Conservation (phyloP, 2,113 vertebrate genomes). For the Ovis canadensis region DNA sequence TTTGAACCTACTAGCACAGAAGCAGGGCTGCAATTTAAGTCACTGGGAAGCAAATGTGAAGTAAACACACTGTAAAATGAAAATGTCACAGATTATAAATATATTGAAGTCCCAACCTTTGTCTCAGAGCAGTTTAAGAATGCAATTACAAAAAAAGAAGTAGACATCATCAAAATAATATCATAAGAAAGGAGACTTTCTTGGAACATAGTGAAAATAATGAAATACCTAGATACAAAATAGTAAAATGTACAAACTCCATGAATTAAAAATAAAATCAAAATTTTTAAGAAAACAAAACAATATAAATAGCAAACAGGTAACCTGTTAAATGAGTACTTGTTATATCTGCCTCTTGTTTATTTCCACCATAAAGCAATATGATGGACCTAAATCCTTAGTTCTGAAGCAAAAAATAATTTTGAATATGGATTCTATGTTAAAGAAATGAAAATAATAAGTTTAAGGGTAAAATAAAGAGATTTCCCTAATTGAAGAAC, state of each 20-base stretch:
- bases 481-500: not conserved
- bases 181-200: not conserved
- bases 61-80: not conserved
- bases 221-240: not conserved
- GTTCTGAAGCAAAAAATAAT: not conserved
- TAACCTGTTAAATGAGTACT: not conserved
- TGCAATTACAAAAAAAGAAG: not conserved
- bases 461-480: not conserved
- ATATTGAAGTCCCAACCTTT: not conserved
- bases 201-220: not conserved
- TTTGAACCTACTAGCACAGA: not conserved
- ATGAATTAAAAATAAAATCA: not conserved
- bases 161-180: not conserved
- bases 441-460: not conserved
- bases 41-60: not conserved
- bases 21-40: not conserved
- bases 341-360: not conserved
- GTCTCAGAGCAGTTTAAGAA: not conserved
- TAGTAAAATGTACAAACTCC: not conserved
- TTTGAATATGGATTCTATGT: not conserved
- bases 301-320: not conserved
- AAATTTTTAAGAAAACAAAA: not conserved
- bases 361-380: not conserved
- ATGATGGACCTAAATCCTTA: not conserved
- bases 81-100: not conserved